phyloP scores from a whole-genome alignment of 1,140 invertebrate genomes.

The Globodera rostochiensis region DNA sequence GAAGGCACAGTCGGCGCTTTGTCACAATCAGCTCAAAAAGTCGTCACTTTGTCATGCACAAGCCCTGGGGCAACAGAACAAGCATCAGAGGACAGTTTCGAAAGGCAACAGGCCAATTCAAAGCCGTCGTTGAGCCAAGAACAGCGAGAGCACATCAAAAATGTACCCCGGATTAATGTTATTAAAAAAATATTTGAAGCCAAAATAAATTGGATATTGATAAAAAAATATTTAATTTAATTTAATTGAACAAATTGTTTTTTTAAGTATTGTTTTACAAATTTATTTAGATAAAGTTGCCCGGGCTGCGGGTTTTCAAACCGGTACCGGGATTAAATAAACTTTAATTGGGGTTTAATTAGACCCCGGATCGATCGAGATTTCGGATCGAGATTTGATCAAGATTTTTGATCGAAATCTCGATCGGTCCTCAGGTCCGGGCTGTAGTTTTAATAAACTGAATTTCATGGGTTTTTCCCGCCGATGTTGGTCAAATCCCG shows the following conservation, averaged over 20 bases:
- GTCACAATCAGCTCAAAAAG: not conserved
- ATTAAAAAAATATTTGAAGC: not conserved
- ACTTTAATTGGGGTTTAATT: no score
- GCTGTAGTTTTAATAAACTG: no score
- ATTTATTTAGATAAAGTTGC: slow-evolving; percentile 6
- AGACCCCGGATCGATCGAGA: no score
- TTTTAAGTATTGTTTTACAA: not conserved
- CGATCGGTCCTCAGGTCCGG: no score
- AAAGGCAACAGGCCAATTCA: slow-evolving; percentile 10
- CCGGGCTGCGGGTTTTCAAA: not conserved
- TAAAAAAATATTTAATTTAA: not conserved
- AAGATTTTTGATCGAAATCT: no score
- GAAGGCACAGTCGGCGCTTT: not conserved
- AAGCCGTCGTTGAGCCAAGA: slow-evolving; percentile 33
- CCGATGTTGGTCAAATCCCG: no score
- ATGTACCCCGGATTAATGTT: slow-evolving; percentile 24
- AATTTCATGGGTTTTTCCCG: no score
- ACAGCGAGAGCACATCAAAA: slow-evolving; percentile 41
- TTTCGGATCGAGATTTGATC: no score
- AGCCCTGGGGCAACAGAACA: not conserved
- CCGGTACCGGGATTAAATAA: no score
- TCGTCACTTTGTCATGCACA: not conserved
- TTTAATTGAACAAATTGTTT: no score
- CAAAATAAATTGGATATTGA: not conserved
- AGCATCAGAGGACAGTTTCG: not conserved